Evolutionary conservation across 2,797 vertebrate species (phyloP).

Genomic region (Hybognathus amarus): DNA sequence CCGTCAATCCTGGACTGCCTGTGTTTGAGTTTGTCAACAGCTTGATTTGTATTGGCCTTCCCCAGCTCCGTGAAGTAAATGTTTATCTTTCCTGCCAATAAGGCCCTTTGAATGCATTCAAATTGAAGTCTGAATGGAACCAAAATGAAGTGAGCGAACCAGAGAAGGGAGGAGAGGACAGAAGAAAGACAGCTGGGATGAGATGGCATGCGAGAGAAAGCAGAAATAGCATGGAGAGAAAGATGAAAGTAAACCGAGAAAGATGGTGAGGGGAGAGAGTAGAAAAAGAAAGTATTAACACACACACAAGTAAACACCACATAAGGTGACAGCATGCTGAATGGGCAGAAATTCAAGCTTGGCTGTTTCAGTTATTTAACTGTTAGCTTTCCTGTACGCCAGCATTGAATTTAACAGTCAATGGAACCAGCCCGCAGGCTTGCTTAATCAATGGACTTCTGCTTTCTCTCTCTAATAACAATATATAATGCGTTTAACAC

Average conservation of each 20-base stretch:
- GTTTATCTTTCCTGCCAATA: conserved; percentile 50
- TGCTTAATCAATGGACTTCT: conserved; percentile 27
- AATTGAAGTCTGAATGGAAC: conserved; percentile 49
- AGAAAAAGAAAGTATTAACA: conserved; percentile 10
- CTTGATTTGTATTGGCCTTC: conserved; percentile 46
- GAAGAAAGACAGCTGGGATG: conserved; percentile 21
- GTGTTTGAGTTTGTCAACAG: conserved; percentile 43
- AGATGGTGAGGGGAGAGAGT: conserved; percentile 32
- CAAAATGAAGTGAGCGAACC: conserved; percentile 42
- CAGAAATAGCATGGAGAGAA: background rate
- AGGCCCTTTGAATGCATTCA: conserved; percentile 43
- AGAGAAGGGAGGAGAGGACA: conserved; percentile 19
- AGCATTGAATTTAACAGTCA: conserved; percentile 41
- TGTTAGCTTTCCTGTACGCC: conserved; percentile 39
- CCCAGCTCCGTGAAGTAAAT: conserved; percentile 42
- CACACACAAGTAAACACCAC: conserved; percentile 30
- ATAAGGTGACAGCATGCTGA: conserved; percentile 43
- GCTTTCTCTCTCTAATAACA: conserved; percentile 24
- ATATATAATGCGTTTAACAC: conserved; percentile 38
- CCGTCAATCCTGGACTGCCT: conserved; percentile 35
- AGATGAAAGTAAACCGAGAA: conserved; percentile 29
- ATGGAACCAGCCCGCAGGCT: conserved; percentile 17
- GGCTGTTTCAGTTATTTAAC: conserved; percentile 47
- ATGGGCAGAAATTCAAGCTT: conserved; percentile 46
- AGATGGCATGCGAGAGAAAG: conserved; percentile 11